Base-by-base conservation (phyloP, 2,797 vertebrate species). In the Manis crassicaudata region DNA sequence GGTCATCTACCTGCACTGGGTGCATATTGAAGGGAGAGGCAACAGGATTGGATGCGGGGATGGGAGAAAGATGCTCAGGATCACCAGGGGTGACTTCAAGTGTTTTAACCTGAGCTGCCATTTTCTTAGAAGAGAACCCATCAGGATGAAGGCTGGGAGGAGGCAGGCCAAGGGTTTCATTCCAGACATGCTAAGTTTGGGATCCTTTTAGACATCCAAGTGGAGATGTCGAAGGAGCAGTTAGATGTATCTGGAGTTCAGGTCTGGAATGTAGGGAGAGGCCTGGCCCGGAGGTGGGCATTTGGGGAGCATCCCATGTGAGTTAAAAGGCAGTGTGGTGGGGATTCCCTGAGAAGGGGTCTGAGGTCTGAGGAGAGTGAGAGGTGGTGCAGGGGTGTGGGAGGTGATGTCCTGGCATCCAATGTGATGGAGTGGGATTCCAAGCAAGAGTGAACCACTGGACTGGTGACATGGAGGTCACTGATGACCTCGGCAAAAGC, bases 11-110 rank as follows among this genome's bases (percentile, higher is more conserved):
- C 40, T 2, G 14, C 5, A 4, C 20, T n/a, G 40, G 40, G 3
- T 10, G 13, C 11, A 11, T 40, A 23, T 0, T 18, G 50, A 68
- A 40, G n/a, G 50, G 8, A 56, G 50, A 14, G 29, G 29, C 7
- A 37, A 25, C 29, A 18, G 27, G 40, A 7, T 6, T 35, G 84
- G 29, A 73, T 27, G 40, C 2, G 5, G 5, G 37, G 37, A 10
- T 2, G 18, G 84, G 2, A 1, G 20, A 4, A 3, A 32, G 37
- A 2, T 7, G 27, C 17, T 14, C 8, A 17, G 29, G 23, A 29
- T 21, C 23, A 25, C 65, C 2, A 3, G 23, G 63, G 68, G 23
- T 9, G 37, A 43, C 54, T 12, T 35, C 8, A 7, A 0, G 14
- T 25, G 20, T 46, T 60, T 46, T 73, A 56, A 58, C 40, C 37